Conservation (phyloP, 2,797 vertebrate genomes). For the Tachyglossus aculeatus region DNA sequence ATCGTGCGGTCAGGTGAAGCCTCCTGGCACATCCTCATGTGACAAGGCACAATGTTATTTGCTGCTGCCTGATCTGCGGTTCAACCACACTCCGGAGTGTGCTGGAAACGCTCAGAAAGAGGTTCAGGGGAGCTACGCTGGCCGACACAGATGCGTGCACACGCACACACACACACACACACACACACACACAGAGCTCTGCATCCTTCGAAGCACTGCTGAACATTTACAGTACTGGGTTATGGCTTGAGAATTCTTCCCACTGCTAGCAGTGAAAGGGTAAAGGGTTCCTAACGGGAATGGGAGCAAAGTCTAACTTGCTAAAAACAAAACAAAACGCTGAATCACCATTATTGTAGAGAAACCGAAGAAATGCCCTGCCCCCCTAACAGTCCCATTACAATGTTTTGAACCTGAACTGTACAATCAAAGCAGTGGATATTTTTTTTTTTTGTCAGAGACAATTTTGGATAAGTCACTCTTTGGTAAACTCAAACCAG, state of each 20-base stretch:
- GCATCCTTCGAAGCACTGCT: constrained; percentile 57
- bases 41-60: constrained; percentile 85
- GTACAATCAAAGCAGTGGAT: constrained; percentile 74
- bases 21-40: constrained; percentile 67
- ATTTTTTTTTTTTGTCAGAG: constrained; percentile 70
- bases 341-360: constrained; percentile 21
- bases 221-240: constrained; percentile 68
- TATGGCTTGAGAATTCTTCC: constrained; percentile 77
- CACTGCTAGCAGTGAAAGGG: constrained; percentile 64
- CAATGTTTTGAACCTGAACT: constrained; percentile 73
- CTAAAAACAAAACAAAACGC: no score
- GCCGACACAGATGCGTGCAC: not conserved
- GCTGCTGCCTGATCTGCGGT: constrained; percentile 58
- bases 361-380: constrained; percentile 58
- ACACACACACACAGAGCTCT: no score
- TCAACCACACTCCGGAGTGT: constrained; percentile 13
- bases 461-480: constrained; percentile 83
- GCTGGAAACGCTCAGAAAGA: not conserved
- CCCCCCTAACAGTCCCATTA: constrained; percentile 68
- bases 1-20: constrained; percentile 49
- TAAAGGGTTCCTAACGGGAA: constrained; percentile 52
- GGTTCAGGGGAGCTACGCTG: constrained; percentile 17
- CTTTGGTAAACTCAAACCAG: constrained; percentile 84
- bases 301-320: constrained; percentile 45
- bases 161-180: no score